A percentile compares a stretch with the other conserved stretches of the same genome.
Conservation (phyloP, 1,140 invertebrate species). For the Eumaeus atala region DNA sequence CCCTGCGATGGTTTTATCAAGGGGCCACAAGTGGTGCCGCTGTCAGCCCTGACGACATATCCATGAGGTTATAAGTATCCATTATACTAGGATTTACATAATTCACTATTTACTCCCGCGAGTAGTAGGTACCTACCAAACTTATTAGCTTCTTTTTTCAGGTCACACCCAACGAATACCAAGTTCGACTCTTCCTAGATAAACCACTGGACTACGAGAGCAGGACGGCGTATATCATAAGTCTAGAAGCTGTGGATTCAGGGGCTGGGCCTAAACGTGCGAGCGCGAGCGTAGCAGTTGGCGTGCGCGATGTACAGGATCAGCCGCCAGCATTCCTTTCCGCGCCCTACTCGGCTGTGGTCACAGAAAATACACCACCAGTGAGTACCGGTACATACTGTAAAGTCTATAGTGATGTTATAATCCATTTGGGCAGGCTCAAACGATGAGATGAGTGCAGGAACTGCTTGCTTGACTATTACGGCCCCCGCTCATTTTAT, state of each 20-base stretch:
- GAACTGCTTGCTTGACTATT: no score
- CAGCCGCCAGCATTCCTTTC: constrained; percentile 86
- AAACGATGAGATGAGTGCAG: no score
- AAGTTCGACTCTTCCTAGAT: constrained; percentile 78
- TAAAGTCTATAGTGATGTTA: no score
- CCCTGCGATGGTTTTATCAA: no score
- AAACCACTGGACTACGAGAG: constrained; percentile 83
- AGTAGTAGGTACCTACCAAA: neutral
- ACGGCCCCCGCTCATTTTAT: no score
- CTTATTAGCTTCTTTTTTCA: constrained; percentile 31
- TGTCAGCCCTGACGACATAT: no score
- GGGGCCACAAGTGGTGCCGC: no score
- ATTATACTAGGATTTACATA: no score
- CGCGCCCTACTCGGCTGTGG: constrained; percentile 84
- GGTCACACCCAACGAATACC: constrained; percentile 81
- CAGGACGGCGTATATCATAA: constrained; percentile 81
- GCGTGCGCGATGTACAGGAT: constrained; percentile 86
- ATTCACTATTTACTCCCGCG: no score
- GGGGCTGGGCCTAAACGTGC: constrained; percentile 77
- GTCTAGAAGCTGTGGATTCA: constrained; percentile 79
- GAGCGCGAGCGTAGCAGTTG: constrained; percentile 82
- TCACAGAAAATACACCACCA: constrained; percentile 81
- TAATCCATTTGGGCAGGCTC: no score
- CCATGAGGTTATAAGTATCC: no score
- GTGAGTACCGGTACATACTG: constrained; percentile 49